A percentile compares a stretch with the other conserved stretches of the same genome.
These are phyloP conservation scores for Crotalus viridis DNA, from an alignment of 2,113 vertebrate species.

Conservation along the genomic window DNA sequence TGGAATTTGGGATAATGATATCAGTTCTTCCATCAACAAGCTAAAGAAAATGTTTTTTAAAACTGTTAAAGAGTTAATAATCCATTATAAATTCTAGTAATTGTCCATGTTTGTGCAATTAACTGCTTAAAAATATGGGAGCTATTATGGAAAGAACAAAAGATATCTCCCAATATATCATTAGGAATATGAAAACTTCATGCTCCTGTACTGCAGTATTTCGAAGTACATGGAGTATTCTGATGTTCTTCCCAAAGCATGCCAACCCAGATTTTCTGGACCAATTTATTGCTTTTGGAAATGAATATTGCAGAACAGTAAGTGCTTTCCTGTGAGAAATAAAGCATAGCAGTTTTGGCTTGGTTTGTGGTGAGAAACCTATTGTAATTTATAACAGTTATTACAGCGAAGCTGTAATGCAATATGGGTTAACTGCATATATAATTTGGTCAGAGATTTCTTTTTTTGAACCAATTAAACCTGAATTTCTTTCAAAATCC, in stretches of 20 bases:
- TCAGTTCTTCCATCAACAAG: not conserved
- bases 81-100: not conserved
- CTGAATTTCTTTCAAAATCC: not conserved
- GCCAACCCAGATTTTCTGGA: not conserved
- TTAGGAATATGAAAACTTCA: not conserved
- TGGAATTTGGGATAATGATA: not conserved
- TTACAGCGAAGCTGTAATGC: not conserved
- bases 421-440: not conserved
- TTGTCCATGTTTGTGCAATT: not conserved
- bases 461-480: not conserved
- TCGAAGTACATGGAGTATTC: not conserved
- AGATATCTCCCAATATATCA: not conserved
- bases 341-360: not conserved
- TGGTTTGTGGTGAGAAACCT: not conserved
- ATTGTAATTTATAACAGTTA: not conserved
- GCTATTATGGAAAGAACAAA: not conserved
- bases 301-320: not conserved
- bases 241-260: not conserved
- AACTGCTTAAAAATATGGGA: not conserved
- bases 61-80: not conserved
- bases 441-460: not conserved
- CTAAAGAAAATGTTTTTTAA: not conserved
- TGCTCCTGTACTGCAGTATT: not conserved
- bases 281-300: not conserved
- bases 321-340: not conserved